Conservation (phyloP, 53 echinoderm and acorn worm species). For the Hippasteria phrygiana region DNA sequence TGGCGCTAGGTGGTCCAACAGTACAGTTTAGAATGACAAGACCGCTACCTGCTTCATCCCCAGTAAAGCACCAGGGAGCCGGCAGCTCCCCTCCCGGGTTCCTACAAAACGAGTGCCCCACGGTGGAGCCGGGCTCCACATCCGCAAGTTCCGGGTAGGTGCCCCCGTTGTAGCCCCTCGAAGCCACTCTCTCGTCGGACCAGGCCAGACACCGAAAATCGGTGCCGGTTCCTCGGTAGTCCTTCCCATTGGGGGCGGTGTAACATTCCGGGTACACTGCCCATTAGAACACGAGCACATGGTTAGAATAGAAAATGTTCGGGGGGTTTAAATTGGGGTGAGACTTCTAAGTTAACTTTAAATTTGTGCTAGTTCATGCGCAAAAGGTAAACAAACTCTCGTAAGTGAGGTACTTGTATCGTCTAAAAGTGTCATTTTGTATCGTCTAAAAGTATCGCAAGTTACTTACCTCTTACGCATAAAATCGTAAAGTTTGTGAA, state of each 20-base stretch:
- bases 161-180: neutral
- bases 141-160: neutral
- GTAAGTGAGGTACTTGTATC: too few species aligned
- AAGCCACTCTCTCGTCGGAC: neutral
- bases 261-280: slow-evolving; percentile 37
- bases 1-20: neutral
- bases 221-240: slow-evolving; percentile 14
- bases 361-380: too few species aligned
- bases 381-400: too few species aligned
- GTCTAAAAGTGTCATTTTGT: too few species aligned
- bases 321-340: too few species aligned
- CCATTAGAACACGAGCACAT: neutral
- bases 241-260: slow-evolving; percentile 9
- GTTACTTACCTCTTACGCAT: too few species aligned
- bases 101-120: slow-evolving; percentile 8
- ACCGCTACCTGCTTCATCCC: neutral
- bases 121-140: neutral
- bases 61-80: neutral
- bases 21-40: neutral
- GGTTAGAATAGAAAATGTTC: too few species aligned
- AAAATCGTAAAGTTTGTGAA: too few species aligned
- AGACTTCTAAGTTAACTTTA: too few species aligned
- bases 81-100: neutral
- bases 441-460: too few species aligned
- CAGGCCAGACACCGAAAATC: neutral